phyloP scores from a whole-genome alignment of 2,797 vertebrate species.

The Streptopelia turtur region DNA sequence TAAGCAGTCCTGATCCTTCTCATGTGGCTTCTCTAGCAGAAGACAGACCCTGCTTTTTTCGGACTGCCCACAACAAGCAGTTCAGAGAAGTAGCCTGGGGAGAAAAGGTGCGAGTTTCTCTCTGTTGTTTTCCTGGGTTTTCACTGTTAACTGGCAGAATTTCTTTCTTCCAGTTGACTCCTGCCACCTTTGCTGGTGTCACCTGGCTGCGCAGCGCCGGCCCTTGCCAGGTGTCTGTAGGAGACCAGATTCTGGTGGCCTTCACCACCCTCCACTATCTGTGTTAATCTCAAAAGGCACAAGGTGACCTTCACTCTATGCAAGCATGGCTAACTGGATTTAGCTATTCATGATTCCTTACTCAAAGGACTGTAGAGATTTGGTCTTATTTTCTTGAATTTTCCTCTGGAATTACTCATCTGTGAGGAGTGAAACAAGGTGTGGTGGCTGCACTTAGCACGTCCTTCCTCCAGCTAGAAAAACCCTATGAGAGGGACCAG shows the following conservation, averaged over 20 bases:
- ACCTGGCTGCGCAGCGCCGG: not conserved
- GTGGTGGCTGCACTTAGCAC: not conserved
- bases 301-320: not conserved
- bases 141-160: not conserved
- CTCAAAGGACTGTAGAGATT: not conserved
- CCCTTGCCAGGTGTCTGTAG: not conserved
- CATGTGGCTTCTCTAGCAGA: not conserved
- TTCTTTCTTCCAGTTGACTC: not conserved
- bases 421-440: accelerated
- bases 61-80: not conserved
- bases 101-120: not conserved
- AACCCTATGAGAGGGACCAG: not conserved
- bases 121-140: not conserved
- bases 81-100: not conserved
- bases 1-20: not conserved
- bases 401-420: not conserved
- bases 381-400: not conserved
- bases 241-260: not conserved
- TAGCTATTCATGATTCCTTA: not conserved
- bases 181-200: not conserved
- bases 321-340: not conserved
- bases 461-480: not conserved
- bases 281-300: not conserved
- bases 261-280: not conserved
- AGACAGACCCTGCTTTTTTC: not conserved